Base-by-base conservation (phyloP, 2,797 vertebrate genomes). In the Halcyon leucocephala region DNA sequence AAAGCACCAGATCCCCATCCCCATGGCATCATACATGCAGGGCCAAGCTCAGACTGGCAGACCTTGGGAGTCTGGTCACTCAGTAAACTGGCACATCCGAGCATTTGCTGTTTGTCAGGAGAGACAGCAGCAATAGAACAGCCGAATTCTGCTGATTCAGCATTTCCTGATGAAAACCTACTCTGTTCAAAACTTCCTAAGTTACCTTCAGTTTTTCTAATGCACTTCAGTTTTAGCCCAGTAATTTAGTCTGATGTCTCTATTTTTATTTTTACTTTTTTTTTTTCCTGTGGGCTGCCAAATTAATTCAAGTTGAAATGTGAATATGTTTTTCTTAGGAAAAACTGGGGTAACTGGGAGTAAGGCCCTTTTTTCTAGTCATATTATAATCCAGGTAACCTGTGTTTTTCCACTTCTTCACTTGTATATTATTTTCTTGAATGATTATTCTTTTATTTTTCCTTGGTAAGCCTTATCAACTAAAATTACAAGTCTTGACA, bases 121-220 rank as follows among this genome's bases (percentile, higher is more conserved):
- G 52, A 82, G 4, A 60, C 1, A 3, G 35, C 49, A 71, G 21
- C 0, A 0, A 48, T 3, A 2, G 33, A 80, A 46, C 10, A 55
- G 21, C 2, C 21, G 55, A 37, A 67, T 79, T 51, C 21, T 72
- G 39, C 22, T 54, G 14, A 80, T 49, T 57, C 42, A 46, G 15
- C 4, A 0, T 20, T 78, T 65, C 14, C 4, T 35, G 16, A 11
- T 46, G 33, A 33, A 91, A 91, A 54, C 5, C 10, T 41, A 3
- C 8, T 78, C 35, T n/a, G 4, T 52, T 89, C 19, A 42, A 74
- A 64, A 67, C 8, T 28, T 92, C n/a, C 17, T 3, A 0, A n/a
- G 5, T 41, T 80, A 29, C 22, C 7, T 64, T 92, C 35, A 37
- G 7, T 5, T 76, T 82, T 88, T 3, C 10, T 67, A 21, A 22